Evolutionary conservation across 37 sponge, comb jelly and placozoan genomes (phyloP).

Genomic region (Hexactinellida sp.): DNA sequence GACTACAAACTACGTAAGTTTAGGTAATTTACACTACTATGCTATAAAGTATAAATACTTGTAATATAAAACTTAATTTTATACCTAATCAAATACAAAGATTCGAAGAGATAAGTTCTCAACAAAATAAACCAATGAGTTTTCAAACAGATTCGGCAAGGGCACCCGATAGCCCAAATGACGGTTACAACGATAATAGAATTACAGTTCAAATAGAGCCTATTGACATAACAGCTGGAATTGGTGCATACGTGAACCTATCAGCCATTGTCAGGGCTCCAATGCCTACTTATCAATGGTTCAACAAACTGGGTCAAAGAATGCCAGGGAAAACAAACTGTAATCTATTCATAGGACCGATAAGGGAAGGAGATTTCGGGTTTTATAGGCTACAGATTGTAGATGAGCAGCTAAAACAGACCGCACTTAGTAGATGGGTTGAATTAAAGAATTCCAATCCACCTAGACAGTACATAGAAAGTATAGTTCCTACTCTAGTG

Average conservation of each 20-base stretch:
- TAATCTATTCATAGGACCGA: background rate
- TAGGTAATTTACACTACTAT: too few species aligned
- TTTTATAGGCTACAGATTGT: background rate
- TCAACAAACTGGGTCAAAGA: background rate
- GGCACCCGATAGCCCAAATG: too few species aligned
- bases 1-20: too few species aligned
- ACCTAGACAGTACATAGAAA: too few species aligned
- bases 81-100: too few species aligned
- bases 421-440: background rate
- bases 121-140: too few species aligned
- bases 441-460: background rate
- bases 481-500: too few species aligned
- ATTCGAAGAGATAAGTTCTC: too few species aligned
- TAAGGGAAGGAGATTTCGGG: background rate
- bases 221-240: background rate
- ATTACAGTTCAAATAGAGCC: background rate
- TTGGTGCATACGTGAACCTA: background rate
- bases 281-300: background rate
- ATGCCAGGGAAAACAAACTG: background rate
- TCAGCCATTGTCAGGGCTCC: background rate
- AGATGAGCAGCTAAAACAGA: background rate
- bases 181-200: too few species aligned
- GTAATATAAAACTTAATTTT: too few species aligned
- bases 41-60: too few species aligned
- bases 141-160: too few species aligned